These are phyloP conservation scores for Eptesicus fuscus DNA, from an alignment of 2,113 vertebrate genomes.

Conservation along the genomic window DNA sequence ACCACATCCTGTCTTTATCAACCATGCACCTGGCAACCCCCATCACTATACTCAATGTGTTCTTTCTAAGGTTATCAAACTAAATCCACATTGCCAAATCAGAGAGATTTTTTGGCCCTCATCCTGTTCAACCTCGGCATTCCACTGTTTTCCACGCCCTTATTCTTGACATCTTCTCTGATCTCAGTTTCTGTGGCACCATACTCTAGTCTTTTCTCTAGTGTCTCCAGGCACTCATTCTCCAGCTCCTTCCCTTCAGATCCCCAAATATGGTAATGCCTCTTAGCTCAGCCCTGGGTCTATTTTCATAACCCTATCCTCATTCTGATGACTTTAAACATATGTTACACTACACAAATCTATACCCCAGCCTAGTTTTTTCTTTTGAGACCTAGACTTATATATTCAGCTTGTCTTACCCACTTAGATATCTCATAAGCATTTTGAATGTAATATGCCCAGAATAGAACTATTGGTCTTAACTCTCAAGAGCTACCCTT, in stretches of 20 bases:
- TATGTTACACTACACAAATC: neutral
- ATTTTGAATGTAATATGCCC: neutral
- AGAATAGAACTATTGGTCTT: neutral
- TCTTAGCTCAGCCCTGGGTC: neutral
- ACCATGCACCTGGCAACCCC: neutral
- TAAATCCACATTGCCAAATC: neutral
- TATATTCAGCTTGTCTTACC: neutral
- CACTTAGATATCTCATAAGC: neutral
- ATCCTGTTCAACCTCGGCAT: neutral
- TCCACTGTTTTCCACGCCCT: neutral
- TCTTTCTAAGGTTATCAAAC: neutral
- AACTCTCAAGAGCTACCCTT: neutral
- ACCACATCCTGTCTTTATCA: neutral
- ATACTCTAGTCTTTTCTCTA: neutral
- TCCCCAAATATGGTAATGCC: neutral
- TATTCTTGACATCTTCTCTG: neutral
- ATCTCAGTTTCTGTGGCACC: neutral
- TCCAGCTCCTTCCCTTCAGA: neutral
- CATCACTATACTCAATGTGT: neutral
- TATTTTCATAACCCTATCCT: neutral
- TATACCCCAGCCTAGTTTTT: neutral
- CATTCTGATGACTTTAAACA: neutral
- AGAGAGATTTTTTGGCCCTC: neutral
- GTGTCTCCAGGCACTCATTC: neutral
- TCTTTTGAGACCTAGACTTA: neutral